phyloP scores from a whole-genome alignment of 2,797 vertebrate species.

The Sphenodon punctatus region DNA sequence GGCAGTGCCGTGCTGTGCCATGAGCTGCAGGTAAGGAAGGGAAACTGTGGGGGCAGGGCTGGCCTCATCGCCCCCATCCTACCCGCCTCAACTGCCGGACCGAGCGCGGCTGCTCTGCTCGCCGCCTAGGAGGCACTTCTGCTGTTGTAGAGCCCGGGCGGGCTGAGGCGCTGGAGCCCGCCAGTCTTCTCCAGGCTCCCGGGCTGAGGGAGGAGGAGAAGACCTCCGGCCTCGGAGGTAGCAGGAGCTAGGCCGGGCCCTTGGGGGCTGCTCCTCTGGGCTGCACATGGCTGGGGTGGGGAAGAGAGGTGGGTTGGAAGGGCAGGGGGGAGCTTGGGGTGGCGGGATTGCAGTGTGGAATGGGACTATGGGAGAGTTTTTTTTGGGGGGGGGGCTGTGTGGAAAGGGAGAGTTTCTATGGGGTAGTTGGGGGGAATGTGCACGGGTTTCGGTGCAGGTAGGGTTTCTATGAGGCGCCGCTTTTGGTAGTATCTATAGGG shows the following conservation, averaged over 20 bases:
- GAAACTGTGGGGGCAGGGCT: neutral
- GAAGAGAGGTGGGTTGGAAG: neutral
- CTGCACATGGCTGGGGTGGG: neutral
- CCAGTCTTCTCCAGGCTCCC: neutral
- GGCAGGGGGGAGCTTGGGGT: no score
- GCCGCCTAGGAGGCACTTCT: neutral
- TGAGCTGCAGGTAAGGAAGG: conserved; percentile 16
- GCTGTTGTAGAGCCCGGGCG: neutral
- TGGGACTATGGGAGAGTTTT: neutral
- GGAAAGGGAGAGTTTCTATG: neutral
- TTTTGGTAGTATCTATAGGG: neutral
- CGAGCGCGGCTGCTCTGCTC: neutral
- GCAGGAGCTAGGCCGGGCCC: conserved; percentile 1
- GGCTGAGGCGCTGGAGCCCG: neutral
- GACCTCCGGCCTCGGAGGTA: neutral
- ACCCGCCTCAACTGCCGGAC: neutral
- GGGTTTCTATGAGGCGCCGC: neutral
- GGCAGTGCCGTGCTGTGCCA: conserved; percentile 43
- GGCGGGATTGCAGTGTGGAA: neutral
- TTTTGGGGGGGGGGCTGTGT: neutral
- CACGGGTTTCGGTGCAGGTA: neutral
- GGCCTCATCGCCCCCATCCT: neutral
- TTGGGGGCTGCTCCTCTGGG: neutral
- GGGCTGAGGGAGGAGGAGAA: neutral
- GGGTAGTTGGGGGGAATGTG: neutral